phyloP scores from a whole-genome alignment of 1,140 invertebrate species.

The Drosophila guanche region DNA sequence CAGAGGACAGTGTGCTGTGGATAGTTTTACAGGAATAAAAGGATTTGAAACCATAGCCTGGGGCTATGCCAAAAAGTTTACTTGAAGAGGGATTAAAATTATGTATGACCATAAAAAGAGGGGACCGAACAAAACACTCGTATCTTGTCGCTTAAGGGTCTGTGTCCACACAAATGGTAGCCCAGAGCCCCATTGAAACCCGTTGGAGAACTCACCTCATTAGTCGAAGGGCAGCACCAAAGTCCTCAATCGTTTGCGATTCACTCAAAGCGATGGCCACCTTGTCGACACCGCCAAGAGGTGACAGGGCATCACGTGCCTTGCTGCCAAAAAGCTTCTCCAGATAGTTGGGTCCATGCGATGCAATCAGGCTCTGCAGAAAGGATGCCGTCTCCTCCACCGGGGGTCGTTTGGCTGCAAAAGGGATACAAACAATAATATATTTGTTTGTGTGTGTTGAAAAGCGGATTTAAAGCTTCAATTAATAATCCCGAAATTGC shows the following conservation, averaged over 20 bases:
- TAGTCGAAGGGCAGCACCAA: constrained; percentile 82
- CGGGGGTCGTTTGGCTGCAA: constrained; percentile 95
- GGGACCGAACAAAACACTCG: constrained; percentile 9
- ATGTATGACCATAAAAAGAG: constrained; percentile 27
- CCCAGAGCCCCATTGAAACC: not conserved
- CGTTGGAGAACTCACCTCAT: constrained; percentile 74
- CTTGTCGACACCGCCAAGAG: constrained; percentile 95
- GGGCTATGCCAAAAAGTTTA: constrained; percentile 41
- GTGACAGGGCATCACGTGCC: constrained; percentile 94
- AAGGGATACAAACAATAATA: constrained; percentile 19
- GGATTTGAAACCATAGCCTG: constrained; percentile 45
- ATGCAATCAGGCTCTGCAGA: constrained; percentile 94
- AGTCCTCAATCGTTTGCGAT: constrained; percentile 95
- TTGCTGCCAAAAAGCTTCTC: constrained; percentile 97
- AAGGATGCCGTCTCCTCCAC: constrained; percentile 98
- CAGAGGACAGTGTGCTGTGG: constrained; percentile 4
- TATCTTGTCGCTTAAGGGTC: constrained; percentile 24
- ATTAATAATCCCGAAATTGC: constrained; percentile 28
- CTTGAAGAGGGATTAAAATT: constrained; percentile 67
- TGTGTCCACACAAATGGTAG: constrained; percentile 32
- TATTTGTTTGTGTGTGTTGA: constrained; percentile 12
- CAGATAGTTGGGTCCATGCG: constrained; percentile 97
- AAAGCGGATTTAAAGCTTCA: constrained; percentile 28
- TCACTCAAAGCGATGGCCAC: constrained; percentile 97
- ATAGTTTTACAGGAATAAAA: constrained; percentile 28